Base-by-base conservation (phyloP, 2,797 vertebrate genomes). In the Eupleurogrammus muticus region DNA sequence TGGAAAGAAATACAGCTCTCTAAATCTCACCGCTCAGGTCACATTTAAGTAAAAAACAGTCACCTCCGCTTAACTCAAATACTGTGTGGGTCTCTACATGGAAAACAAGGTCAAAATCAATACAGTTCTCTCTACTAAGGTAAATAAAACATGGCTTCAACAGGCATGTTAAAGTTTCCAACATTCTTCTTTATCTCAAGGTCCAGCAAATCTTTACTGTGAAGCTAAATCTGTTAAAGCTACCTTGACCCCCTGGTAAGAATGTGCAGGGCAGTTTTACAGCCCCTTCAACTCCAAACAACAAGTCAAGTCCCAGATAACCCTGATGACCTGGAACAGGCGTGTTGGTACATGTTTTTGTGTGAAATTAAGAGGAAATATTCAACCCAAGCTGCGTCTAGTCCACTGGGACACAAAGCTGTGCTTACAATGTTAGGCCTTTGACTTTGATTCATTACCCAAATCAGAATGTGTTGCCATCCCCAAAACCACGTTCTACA, bases 241-340 rank as follows among this genome's bases (percentile, higher is more conserved):
- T 34, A 34, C n/a, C 20, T 13, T 28, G 38, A 58, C 28, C 47
- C 17, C 20, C 17, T 42, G 23, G 32, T 19, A 55, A 67, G 53
- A 40, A 65, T n/a, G 32, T 23, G 7, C 17, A 53, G 10, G 2
- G 42, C 44, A 9, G 9, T 40, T 79, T 76, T 54, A 75, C 13
- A 63, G 32, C 20, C 20, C 10, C 21, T 20, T 68, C 16, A 42
- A 67, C 40, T 50, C 16, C 35, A 2, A 35, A 51, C 38, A 23
- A 42, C n/a, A 36, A 0, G 38, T 55, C 2, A 47, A 38, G 32
- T 9, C 7, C 38, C 48, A 0, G 17, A 70, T 34, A 28, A 73
- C 16, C 44, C 17, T 3, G 14, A 11, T 32, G 12, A 32, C n/a
- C 23, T 24, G 16, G n/a, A 23, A 28, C 16, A 51, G 38, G 70